phyloP scores from a whole-genome alignment of 2,797 vertebrate genomes.

The Pachyuromys duprasi region DNA sequence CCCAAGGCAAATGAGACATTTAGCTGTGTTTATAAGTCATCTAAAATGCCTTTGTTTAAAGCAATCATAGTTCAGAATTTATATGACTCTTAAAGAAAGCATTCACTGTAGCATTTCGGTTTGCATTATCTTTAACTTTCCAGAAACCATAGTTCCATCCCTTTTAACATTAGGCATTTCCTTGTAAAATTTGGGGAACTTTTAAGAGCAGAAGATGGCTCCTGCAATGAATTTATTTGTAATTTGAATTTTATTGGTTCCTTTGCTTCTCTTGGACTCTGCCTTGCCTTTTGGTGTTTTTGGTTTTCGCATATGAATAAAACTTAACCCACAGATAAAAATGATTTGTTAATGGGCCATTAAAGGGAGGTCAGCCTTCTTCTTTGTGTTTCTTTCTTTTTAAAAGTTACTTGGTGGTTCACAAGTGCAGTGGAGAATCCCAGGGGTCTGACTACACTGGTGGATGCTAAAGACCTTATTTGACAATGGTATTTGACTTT shows the following conservation, averaged over 20 bases:
- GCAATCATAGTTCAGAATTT: neutral
- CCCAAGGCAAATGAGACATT: constrained; percentile 10
- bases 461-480: neutral
- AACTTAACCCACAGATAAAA: neutral
- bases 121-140: neutral
- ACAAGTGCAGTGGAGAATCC: neutral
- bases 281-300: neutral
- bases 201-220: neutral
- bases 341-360: constrained; percentile 9
- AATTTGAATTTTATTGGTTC: neutral
- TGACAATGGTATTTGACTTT: constrained; percentile 49
- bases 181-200: constrained; percentile 13
- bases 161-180: neutral
- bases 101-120: neutral
- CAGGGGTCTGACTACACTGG: neutral
- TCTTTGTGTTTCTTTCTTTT: neutral
- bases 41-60: constrained; percentile 40
- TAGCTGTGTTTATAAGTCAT: constrained; percentile 39
- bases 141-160: neutral
- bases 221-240: neutral
- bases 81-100: neutral
- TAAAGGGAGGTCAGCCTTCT: neutral
- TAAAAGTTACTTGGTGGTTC: neutral
- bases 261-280: neutral
- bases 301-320: neutral